These are phyloP conservation scores for Streblospio benedicti DNA, from an alignment of 1,140 invertebrate genomes.

Conservation along the genomic window DNA sequence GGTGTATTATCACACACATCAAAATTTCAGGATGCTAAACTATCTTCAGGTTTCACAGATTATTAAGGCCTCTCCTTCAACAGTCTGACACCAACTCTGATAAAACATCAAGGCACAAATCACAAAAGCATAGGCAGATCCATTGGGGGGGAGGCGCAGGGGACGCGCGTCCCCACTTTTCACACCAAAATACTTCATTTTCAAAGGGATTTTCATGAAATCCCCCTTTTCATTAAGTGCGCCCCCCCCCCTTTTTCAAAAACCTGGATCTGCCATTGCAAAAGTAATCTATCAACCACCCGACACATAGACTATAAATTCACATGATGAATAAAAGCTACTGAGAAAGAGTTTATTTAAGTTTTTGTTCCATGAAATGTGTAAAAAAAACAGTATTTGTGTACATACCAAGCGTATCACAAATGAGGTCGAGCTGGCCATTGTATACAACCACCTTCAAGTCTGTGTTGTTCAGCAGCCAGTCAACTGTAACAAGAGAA, in stretches of 20 bases:
- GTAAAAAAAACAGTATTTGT: neutral
- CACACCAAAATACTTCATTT: too few relatives aligned
- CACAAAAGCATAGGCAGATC: too few relatives aligned
- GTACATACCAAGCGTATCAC: slow-evolving; percentile 13
- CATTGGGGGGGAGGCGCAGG: too few relatives aligned
- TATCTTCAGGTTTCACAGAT: too few relatives aligned
- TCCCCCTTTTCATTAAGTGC: neutral
- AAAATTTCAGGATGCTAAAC: too few relatives aligned
- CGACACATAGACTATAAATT: neutral
- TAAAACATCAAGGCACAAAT: too few relatives aligned
- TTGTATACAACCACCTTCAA: slow-evolving; percentile 17
- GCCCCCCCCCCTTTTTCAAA: neutral
- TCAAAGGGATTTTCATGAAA: too few relatives aligned
- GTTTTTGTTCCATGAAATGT: neutral
- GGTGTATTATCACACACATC: too few relatives aligned
- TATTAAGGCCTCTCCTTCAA: too few relatives aligned
- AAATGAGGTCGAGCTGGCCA: slow-evolving; percentile 17
- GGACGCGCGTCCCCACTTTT: too few relatives aligned
- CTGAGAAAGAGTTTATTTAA: neutral
- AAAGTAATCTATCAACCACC: neutral
- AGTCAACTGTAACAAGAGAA: slow-evolving; percentile 7
- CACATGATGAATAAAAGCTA: neutral
- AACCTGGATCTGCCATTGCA: neutral
- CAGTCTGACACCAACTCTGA: too few relatives aligned
- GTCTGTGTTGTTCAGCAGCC: slow-evolving; percentile 5